phyloP scores from a whole-genome alignment of 2,113 vertebrate genomes.

The Misgurnus anguillicaudatus region DNA sequence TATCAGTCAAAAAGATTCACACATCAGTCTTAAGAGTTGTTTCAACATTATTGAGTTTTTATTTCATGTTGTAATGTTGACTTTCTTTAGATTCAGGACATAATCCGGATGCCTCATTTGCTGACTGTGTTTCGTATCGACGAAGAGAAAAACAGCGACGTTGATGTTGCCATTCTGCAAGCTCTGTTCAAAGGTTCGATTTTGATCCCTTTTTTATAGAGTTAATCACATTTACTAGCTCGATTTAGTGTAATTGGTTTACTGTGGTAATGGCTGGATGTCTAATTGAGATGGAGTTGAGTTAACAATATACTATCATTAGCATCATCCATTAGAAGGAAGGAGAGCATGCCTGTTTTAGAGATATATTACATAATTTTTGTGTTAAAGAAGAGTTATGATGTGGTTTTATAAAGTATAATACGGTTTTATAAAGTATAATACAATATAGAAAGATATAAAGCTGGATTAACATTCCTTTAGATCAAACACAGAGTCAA shows the following conservation, averaged over 20 bases:
- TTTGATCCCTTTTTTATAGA: too few species aligned
- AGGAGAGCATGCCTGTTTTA: not conserved
- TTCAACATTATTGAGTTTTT: too few species aligned
- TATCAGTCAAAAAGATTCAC: not conserved
- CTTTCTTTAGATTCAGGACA: conserved; percentile 88
- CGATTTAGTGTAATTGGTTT: not conserved
- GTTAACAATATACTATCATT: too few species aligned
- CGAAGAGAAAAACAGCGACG: conserved; percentile 79
- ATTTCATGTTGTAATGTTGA: not conserved
- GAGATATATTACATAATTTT: too few species aligned
- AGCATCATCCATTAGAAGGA: not conserved
- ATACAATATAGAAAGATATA: not conserved
- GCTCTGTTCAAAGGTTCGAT: conserved; percentile 90
- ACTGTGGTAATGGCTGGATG: not conserved
- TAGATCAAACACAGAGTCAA: not conserved
- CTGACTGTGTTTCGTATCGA: conserved; percentile 87
- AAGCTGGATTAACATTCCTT: too few species aligned
- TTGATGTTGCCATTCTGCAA: conserved; percentile 94
- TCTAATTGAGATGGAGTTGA: not conserved
- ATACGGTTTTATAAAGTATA: not conserved
- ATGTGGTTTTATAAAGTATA: too few species aligned
- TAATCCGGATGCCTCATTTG: conserved; percentile 81
- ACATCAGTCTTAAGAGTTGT: too few species aligned
- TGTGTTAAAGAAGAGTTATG: too few species aligned
- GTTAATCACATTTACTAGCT: not conserved